phyloP scores from a whole-genome alignment of 1,140 invertebrate species.

The Drosophila triauraria region DNA sequence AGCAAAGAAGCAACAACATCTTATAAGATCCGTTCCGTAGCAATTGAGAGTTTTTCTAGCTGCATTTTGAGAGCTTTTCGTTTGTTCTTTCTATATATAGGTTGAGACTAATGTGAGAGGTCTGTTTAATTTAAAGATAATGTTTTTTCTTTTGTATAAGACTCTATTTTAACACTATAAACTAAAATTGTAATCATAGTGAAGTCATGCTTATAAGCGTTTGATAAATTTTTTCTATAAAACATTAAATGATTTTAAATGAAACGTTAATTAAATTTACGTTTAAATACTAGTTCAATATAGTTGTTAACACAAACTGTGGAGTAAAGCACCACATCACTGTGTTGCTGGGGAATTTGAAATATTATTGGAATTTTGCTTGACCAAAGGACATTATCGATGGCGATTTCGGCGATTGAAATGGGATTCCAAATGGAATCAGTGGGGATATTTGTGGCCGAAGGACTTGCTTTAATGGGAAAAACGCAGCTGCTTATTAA shows the following conservation, averaged over 20 bases:
- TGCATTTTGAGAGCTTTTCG: no score
- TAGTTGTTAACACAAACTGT: not conserved
- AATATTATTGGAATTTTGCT: conserved; percentile 23
- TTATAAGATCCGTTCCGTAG: no score
- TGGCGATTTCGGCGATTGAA: conserved; percentile 20
- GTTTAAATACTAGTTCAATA: not conserved
- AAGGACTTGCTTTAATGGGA: conserved; percentile 36
- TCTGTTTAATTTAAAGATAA: no score
- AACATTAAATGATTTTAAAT: not conserved
- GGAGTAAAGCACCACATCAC: not conserved
- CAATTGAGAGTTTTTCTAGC: no score
- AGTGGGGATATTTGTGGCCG: conserved; percentile 30
- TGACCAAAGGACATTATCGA: conserved; percentile 10
- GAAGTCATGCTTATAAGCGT: no score
- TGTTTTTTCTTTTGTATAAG: no score
- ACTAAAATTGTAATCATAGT: no score
- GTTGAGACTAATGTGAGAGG: no score
- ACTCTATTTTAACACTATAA: no score
- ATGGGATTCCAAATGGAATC: conserved; percentile 17
- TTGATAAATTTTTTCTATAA: no score
- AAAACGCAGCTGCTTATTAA: conserved; percentile 76
- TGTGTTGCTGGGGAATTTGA: not conserved
- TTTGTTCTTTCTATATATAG: no score
- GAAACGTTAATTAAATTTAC: not conserved
- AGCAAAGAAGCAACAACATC: no score